These are phyloP conservation scores for Halocynthia aurantium DNA, from an alignment of 23 tunicate species.

Conservation along the genomic window DNA sequence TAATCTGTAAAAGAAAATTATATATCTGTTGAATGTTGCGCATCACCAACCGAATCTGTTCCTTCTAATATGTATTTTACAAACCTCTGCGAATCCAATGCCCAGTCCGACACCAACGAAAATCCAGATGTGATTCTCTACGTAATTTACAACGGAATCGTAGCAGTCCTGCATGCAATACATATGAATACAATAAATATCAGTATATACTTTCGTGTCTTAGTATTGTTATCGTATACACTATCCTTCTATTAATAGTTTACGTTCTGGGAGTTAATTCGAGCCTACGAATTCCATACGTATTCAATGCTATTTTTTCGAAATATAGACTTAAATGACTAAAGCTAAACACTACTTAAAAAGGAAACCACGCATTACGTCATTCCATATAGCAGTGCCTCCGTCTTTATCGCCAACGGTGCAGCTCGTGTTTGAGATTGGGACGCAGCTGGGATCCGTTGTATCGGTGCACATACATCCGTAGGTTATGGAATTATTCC, in stretches of 20 bases:
- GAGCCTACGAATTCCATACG: no score
- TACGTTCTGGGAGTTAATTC: no score
- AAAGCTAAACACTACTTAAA: neutral
- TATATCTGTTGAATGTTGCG: no score
- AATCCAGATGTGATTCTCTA: slow-evolving; percentile 22
- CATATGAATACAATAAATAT: neutral
- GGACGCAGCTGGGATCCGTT: slow-evolving; percentile 22
- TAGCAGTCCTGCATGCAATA: slow-evolving; percentile 26
- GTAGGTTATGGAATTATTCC: slow-evolving; percentile 13
- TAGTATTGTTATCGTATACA: no score
- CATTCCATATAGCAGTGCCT: slow-evolving; percentile 20
- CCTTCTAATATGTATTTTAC: neutral
- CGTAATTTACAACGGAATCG: slow-evolving; percentile 25
- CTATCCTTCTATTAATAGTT: no score
- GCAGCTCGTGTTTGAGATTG: slow-evolving; percentile 12
- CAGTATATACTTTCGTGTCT: neutral
- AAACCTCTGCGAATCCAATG: slow-evolving; percentile 39
- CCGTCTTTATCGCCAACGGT: slow-evolving; percentile 20
- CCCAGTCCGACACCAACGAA: slow-evolving; percentile 39
- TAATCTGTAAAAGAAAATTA: no score
- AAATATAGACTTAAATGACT: no score
- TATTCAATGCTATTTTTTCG: no score
- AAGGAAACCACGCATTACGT: slow-evolving; percentile 1
- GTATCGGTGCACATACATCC: slow-evolving; percentile 28
- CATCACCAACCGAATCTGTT: no score